phyloP scores from a whole-genome alignment of 2,797 vertebrate species.

The Notolabrus celidotus region DNA sequence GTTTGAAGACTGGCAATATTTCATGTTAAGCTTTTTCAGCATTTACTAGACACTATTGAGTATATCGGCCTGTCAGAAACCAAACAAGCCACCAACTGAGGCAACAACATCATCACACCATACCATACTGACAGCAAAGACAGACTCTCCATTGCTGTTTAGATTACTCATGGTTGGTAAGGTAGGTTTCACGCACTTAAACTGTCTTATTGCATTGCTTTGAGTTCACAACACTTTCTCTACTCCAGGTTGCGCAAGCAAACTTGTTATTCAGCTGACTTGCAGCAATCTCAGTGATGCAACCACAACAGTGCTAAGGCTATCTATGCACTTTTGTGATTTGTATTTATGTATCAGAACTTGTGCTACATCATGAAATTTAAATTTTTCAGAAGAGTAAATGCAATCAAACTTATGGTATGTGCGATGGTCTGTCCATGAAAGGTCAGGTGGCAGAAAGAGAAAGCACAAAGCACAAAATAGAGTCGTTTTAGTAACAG shows the following conservation, averaged over 20 bases:
- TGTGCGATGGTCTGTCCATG: background rate
- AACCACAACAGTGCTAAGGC: background rate
- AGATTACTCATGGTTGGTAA: no score
- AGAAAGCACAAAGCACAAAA: no score
- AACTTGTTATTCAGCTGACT: constrained; percentile 9
- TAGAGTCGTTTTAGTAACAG: no score
- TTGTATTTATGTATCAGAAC: background rate
- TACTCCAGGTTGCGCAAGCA: constrained; percentile 10
- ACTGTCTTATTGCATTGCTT: background rate
- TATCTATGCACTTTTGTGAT: background rate
- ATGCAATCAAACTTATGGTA: background rate
- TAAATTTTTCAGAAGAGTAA: background rate
- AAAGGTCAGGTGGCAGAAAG: no score
- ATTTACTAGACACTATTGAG: background rate
- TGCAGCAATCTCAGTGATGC: constrained; percentile 9
- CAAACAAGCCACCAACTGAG: constrained; percentile 2
- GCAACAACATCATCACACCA: background rate
- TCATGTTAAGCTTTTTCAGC: background rate
- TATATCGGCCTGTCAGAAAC: background rate
- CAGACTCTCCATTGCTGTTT: background rate
- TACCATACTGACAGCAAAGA: background rate
- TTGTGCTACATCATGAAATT: background rate
- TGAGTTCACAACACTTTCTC: constrained; percentile 11
- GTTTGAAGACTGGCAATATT: background rate
- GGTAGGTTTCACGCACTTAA: background rate